phyloP scores from a whole-genome alignment of 2,888 invertebrate species.

The Cantharis rufa region DNA sequence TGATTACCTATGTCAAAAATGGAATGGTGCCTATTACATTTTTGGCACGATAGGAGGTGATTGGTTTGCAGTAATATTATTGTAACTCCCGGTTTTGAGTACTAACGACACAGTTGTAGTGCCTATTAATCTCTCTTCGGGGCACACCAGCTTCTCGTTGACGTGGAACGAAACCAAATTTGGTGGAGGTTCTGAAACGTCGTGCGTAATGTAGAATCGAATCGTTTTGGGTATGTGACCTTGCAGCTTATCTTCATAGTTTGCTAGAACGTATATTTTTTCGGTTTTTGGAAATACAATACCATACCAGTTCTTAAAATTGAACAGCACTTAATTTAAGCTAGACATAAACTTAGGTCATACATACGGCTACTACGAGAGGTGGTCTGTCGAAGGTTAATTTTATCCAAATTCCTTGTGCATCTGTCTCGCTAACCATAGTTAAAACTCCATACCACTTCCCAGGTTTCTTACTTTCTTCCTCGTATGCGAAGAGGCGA shows the following conservation, averaged over 20 bases:
- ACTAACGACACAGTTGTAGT: not conserved
- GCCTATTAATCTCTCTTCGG: slow-evolving; percentile 41
- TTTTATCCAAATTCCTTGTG: slow-evolving; percentile 65
- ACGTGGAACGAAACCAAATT: slow-evolving; percentile 60
- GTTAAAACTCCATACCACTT: slow-evolving; percentile 65
- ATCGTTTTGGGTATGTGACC: slow-evolving; percentile 59
- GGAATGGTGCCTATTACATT: too few relatives aligned
- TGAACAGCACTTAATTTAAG: slow-evolving; percentile 48
- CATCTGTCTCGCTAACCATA: slow-evolving; percentile 61
- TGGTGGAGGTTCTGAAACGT: slow-evolving; percentile 57
- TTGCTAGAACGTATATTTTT: slow-evolving; percentile 63
- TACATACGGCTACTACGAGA: slow-evolving; percentile 64
- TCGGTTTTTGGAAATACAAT: slow-evolving; percentile 64
- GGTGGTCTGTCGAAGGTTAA: slow-evolving; percentile 63
- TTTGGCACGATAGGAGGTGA: not conserved
- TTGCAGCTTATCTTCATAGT: slow-evolving; percentile 61
- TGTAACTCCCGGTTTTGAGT: not conserved
- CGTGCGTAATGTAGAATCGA: slow-evolving; percentile 65
- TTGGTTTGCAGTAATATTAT: too few relatives aligned
- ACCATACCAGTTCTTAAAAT: slow-evolving; percentile 58
- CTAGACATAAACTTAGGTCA: not conserved
- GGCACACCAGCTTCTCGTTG: slow-evolving; percentile 65
- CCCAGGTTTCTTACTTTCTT: slow-evolving; percentile 51
- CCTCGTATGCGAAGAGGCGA: slow-evolving; percentile 53
- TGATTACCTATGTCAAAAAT: too few relatives aligned